phyloP scores from a whole-genome alignment of 1,140 invertebrate species.

The Pseudomyrmex concolor region DNA sequence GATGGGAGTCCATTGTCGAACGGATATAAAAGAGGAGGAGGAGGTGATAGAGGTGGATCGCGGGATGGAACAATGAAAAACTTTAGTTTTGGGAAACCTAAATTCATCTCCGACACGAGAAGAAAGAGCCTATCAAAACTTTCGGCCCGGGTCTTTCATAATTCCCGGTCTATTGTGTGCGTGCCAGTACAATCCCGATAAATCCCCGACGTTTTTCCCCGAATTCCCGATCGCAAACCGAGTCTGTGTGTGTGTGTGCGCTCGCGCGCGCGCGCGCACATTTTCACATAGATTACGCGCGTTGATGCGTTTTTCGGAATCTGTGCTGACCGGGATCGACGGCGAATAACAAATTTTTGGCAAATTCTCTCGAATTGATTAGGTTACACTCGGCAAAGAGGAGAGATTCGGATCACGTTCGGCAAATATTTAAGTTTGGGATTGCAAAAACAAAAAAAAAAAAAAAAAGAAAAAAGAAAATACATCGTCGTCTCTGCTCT shows the following conservation, averaged over 20 bases:
- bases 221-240: too few species aligned
- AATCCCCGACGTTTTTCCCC: conserved; percentile 14
- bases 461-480: neutral
- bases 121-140: conserved; percentile 61
- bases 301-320: conserved; percentile 27
- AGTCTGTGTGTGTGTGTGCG: too few species aligned
- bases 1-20: conserved; percentile 38
- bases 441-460: too few species aligned
- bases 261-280: neutral
- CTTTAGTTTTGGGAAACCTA: conserved; percentile 55
- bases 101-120: conserved; percentile 57
- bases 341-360: conserved; percentile 42
- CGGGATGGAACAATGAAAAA: conserved; percentile 54
- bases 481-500: neutral
- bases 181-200: conserved; percentile 51
- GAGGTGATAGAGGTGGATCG: neutral
- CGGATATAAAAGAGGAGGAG: conserved; percentile 20
- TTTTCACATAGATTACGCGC: conserved; percentile 4
- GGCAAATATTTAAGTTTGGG: conserved; percentile 40
- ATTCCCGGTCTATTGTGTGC: conserved; percentile 53
- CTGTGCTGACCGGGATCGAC: neutral
- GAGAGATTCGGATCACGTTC: conserved; percentile 26
- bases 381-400: neutral
- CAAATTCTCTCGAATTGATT: conserved; percentile 3
- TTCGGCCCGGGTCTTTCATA: conserved; percentile 52